phyloP scores from a whole-genome alignment of 53 echinoderm and acorn worm species.

The Arbacia lixula region DNA sequence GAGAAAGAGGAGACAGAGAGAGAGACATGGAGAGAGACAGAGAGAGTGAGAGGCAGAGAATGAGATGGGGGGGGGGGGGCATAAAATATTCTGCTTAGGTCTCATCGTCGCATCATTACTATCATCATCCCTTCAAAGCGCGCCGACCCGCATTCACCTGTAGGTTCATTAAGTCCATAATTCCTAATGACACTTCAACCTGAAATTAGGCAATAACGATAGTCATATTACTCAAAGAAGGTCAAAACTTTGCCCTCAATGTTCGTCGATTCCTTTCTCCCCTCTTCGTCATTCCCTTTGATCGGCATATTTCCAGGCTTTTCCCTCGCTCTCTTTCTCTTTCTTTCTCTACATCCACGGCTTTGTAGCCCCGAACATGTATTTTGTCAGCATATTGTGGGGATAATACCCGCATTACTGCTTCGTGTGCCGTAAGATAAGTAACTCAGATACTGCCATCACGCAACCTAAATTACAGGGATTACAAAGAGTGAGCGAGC shows the following conservation, averaged over 20 bases:
- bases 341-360: not conserved
- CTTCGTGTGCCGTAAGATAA: not conserved
- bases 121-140: constrained; percentile 35
- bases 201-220: constrained; percentile 19
- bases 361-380: constrained; percentile 23
- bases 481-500: constrained; percentile 19
- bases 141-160: constrained; percentile 37
- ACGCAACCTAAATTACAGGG: constrained; percentile 41
- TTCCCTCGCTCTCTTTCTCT: not conserved
- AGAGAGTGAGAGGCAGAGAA: too few relatives aligned
- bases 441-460: constrained; percentile 21
- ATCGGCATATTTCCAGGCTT: not conserved
- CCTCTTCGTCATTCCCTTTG: not conserved
- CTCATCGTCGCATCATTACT: constrained; percentile 19
- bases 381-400: constrained; percentile 32
- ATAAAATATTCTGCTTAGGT: constrained; percentile 8
- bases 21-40: too few relatives aligned
- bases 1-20: too few relatives aligned
- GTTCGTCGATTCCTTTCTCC: constrained; percentile 23
- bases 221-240: constrained; percentile 31
- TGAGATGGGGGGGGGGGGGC: too few relatives aligned
- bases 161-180: constrained; percentile 34
- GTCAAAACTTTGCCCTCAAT: constrained; percentile 1
- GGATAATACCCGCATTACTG: constrained; percentile 39
- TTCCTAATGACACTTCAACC: constrained; percentile 27